These are phyloP conservation scores for Temnothorax ravouxi DNA, from an alignment of 2,888 invertebrate genomes.

Conservation along the genomic window DNA sequence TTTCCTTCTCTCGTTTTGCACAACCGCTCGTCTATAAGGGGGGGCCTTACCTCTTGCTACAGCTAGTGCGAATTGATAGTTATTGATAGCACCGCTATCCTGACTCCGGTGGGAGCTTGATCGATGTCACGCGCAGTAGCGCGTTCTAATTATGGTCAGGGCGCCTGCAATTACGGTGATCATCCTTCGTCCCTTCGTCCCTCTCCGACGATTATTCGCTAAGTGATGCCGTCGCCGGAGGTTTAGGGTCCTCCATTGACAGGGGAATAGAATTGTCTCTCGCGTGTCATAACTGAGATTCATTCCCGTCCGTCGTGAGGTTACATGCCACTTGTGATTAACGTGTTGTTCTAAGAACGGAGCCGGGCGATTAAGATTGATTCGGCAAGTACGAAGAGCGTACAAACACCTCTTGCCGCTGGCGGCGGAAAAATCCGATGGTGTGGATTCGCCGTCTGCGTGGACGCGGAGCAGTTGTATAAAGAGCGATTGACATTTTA, in stretches of 20 bases:
- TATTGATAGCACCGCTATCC: constrained; percentile 79
- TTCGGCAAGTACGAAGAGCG: background rate
- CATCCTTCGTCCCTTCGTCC: constrained; percentile 70
- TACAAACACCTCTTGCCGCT: background rate
- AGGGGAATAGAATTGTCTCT: constrained; percentile 50
- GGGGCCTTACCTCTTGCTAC: constrained; percentile 61
- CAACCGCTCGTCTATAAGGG: constrained; percentile 69
- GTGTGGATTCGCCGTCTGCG: background rate
- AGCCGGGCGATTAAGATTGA: constrained; percentile 33
- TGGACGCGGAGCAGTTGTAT: background rate
- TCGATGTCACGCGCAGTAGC: constrained; percentile 81
- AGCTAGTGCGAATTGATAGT: constrained; percentile 77
- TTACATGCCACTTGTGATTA: constrained; percentile 26
- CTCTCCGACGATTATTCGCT: constrained; percentile 68
- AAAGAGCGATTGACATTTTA: constrained; percentile 49
- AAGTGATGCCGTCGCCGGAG: constrained; percentile 60
- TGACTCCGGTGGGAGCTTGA: constrained; percentile 78
- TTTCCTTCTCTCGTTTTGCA: constrained; percentile 73
- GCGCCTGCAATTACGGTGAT: constrained; percentile 78
- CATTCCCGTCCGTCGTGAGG: constrained; percentile 38
- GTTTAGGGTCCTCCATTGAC: constrained; percentile 49
- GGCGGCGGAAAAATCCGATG: background rate
- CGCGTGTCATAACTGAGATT: constrained; percentile 35
- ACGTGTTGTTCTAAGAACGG: constrained; percentile 28
- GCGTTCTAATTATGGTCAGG: constrained; percentile 81